Conservation (phyloP, 2,888 invertebrate species). For the Biston betularia region DNA sequence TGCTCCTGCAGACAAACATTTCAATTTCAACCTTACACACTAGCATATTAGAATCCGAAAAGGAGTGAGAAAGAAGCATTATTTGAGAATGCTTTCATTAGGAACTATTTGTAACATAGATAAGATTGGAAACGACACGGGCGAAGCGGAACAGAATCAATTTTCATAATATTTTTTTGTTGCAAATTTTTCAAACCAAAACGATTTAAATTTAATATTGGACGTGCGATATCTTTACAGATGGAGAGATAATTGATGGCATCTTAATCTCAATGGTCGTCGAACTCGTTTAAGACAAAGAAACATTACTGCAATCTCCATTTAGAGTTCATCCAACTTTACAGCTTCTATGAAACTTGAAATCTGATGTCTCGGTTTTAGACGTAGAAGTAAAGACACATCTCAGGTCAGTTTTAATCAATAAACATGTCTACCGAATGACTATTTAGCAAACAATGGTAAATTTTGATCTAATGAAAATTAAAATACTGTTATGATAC, state of each 20-base stretch:
- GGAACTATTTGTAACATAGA: constrained; percentile 68
- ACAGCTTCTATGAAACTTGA: constrained; percentile 33
- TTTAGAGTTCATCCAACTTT: constrained; percentile 50
- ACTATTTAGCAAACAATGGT: constrained; percentile 56
- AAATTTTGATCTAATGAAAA: constrained; percentile 52
- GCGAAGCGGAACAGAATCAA: constrained; percentile 56
- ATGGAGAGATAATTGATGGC: constrained; percentile 37
- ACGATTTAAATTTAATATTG: constrained; percentile 8
- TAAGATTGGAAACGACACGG: constrained; percentile 60
- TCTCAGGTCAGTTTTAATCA: constrained; percentile 46
- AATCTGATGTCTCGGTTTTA: constrained; percentile 30
- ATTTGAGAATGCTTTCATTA: constrained; percentile 64
- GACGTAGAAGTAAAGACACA: constrained; percentile 30
- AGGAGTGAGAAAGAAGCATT: constrained; percentile 30
- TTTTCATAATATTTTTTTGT: constrained; percentile 25
- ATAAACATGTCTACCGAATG: constrained; percentile 48
- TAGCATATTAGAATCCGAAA: constrained; percentile 36
- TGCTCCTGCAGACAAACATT: constrained; percentile 42
- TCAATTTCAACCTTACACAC: constrained; percentile 65
- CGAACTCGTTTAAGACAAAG: constrained; percentile 48
- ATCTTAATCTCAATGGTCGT: constrained; percentile 41
- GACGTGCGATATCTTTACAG: constrained; percentile 20
- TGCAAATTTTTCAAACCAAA: neutral
- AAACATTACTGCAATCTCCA: constrained; percentile 43
- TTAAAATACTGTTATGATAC: constrained; percentile 55